Conservation (phyloP, 2,888 invertebrate genomes). For the Synergus japonicus region DNA sequence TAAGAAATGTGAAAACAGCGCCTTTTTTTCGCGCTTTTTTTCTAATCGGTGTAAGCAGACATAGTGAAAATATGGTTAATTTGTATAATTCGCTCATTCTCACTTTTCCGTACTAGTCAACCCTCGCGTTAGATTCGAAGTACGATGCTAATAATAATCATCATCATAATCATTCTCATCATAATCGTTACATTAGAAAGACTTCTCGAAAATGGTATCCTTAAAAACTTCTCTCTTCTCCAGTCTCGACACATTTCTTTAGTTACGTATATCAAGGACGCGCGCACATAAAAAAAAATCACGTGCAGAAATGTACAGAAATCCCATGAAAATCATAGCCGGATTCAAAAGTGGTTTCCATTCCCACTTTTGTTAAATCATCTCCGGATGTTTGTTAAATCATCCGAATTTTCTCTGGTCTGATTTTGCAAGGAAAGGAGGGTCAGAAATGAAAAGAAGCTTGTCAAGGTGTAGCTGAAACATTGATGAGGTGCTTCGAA, state of each 20-base stretch:
- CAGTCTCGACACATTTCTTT: constrained; percentile 40
- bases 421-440: constrained; percentile 13
- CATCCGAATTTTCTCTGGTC: neutral
- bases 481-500: constrained; percentile 41
- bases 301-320: constrained; percentile 60
- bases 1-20: constrained; percentile 54
- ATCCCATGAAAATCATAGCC: constrained; percentile 42
- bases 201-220: constrained; percentile 46
- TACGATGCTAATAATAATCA: constrained; percentile 41
- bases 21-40: constrained; percentile 33
- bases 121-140: constrained; percentile 14
- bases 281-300: constrained; percentile 58
- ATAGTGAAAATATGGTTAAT: constrained; percentile 72
- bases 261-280: constrained; percentile 63
- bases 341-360: neutral
- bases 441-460: constrained; percentile 35
- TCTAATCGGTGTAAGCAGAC: constrained; percentile 65
- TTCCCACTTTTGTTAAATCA: neutral
- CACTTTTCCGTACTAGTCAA: constrained; percentile 43
- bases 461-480: constrained; percentile 36
- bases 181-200: constrained; percentile 46
- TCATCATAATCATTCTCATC: constrained; percentile 33
- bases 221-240: constrained; percentile 35
- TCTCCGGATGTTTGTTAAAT: neutral
- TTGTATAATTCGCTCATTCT: constrained; percentile 30